Base-by-base conservation (phyloP, 1,140 invertebrate species). In the Homalodisca vitripennis region DNA sequence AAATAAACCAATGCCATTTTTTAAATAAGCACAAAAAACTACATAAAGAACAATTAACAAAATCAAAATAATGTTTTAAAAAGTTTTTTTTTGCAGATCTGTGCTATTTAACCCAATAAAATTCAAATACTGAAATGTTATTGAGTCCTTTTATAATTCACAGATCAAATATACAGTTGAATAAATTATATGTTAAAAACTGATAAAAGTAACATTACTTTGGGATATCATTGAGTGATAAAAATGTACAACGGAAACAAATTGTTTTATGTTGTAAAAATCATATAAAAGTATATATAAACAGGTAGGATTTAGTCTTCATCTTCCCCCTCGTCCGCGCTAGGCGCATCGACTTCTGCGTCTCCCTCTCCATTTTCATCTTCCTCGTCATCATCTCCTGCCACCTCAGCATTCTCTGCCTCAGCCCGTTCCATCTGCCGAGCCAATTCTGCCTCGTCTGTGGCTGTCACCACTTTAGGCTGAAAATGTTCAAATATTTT, bases 401-500 rank as follows among this genome's bases (percentile, higher is more conserved):
- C 91, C 17, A 98, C 93, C 83, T 99, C 95, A 1, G 90, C 89
- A 80, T 98, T 98, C 79, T 97, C 94, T 65, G 91, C 87, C 79
- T 98, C 96, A 13, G 97, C 89, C 67, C 90, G 85, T 82, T 98
- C 94, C 89, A 99, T 89, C 80, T 97, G 92, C 78, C 92, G 86
- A 17, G 92, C 91, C 70, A 99, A 83, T 80, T 98, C 97, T 0
- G 92, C 93, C 82, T 99, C 98, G 80, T 99, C 98, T 13, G 93
- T 91, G 62, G 98, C 97, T 26, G 98, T 99, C 10, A 99, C 96
- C 62, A 99, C 95, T 86, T 98, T 98, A 51, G 97, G 95, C 92
- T 97, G 76, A 14, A 80, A 78, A n/a, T n/a, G n/a, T n/a, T n/a
- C n/a, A n/a, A n/a, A n/a, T n/a, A 46, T 46, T 46, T 46, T 46